Percentiles rank a stretch among this genome's conserved stretches.
Conservation (phyloP, 2,113 vertebrate species). For the Puntigrus tetrazona region DNA sequence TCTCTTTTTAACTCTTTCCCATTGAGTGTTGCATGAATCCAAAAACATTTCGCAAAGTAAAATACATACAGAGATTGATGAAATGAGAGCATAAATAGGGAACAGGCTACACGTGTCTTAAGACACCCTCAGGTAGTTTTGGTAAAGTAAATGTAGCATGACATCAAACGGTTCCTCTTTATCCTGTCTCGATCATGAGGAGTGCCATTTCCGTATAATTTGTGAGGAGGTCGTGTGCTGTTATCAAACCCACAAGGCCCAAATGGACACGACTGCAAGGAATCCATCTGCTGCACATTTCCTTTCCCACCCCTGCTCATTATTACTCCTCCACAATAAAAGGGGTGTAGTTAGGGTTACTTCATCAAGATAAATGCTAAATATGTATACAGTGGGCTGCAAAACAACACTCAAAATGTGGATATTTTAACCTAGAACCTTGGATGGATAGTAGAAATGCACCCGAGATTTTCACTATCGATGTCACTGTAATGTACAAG, state of each 20-base stretch:
- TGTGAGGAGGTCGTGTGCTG: neutral
- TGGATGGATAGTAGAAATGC: neutral
- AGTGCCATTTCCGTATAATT: constrained; percentile 27
- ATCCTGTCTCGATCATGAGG: neutral
- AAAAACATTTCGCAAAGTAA: neutral
- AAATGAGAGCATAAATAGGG: neutral
- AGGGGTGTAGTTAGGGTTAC: neutral
- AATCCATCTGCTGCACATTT: neutral
- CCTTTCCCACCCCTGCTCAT: neutral
- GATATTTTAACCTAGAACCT: neutral
- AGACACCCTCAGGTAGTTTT: neutral
- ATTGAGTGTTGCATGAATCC: neutral
- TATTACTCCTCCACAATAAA: neutral
- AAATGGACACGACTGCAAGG: neutral
- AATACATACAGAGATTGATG: neutral
- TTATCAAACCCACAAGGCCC: neutral
- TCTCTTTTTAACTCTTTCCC: neutral
- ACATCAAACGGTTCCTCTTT: constrained; percentile 11
- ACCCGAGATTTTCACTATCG: neutral
- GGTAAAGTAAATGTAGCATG: constrained; percentile 35
- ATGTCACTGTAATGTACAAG: neutral
- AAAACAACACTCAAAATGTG: neutral
- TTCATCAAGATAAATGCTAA: neutral
- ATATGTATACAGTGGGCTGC: neutral
- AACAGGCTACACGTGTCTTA: too few species aligned